Evolutionary conservation across 2,888 invertebrate genomes (phyloP), one percentile per base, ranked within the genome.

Genomic region (Prenolepis imparis): DNA sequence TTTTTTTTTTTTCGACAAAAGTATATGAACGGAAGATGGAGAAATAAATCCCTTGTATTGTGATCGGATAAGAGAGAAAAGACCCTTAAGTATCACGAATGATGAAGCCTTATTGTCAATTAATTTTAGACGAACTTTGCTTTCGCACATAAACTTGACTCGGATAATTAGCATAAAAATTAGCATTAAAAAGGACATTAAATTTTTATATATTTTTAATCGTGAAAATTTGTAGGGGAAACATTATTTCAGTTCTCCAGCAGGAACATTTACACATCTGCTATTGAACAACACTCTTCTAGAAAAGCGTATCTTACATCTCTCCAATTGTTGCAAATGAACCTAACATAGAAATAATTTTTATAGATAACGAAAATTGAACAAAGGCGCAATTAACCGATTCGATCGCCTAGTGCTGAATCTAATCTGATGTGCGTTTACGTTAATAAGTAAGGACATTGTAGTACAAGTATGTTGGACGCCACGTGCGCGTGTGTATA

Each of bases 381-480:
- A 52, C 12, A 8, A 66, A 39, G 18, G 2, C 24, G 52, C 52
- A 75, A 66, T 36, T 75, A 66, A 75, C 36, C 48, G 12, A 75
- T 75, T 66, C n/a, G 36, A 52, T 3, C 24, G 44, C 44, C 15
- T n/a, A 61, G 5, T 72, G 24, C 44, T 75, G 66, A 52, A 52
- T 52, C 12, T 52, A 66, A 39, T 66, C 36, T 39, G 32, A 24
- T 64, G 32, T 61, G 32, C 9, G 32, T 21, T 36, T n/a, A 18
- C 18, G 24, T 57, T 24, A 36, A 73, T 24, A 61, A 61, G 18
- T 18, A 64, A 64, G n/a, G 18, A 59, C 15, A 21, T 44, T 44
- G 41, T 32, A 28, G 52, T 66, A 24, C 24, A 52, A 52, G 12
- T 41, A 28, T 15, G 12, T 75, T 21, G 36, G 48, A 75, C 15